Evolutionary conservation across 2,113 vertebrate genomes (phyloP).

Genomic region (Ciconia boyciana): DNA sequence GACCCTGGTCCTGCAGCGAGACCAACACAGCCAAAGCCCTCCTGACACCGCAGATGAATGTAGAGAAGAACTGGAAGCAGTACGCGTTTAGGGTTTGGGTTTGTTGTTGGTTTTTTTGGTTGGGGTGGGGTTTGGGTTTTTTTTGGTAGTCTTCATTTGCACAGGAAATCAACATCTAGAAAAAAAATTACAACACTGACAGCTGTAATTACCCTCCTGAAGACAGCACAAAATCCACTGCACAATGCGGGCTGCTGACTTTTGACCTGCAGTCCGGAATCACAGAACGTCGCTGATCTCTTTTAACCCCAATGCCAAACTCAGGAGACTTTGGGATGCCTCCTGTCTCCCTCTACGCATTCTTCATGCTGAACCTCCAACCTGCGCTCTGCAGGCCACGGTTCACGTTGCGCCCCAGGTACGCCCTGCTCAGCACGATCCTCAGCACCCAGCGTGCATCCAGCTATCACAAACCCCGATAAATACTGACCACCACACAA

Average conservation of each 20-base stretch:
- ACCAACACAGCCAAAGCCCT: not conserved
- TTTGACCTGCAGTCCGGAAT: not conserved
- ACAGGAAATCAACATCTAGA: not conserved
- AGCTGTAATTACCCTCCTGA: not conserved
- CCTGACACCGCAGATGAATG: too few relatives aligned
- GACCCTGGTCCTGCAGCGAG: not conserved
- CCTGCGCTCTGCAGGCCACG: not conserved
- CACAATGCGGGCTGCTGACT: not conserved
- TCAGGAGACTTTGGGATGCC: not conserved
- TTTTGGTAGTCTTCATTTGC: not conserved
- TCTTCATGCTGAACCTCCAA: not conserved
- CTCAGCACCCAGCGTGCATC: too few relatives aligned
- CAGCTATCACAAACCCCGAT: not conserved
- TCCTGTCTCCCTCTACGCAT: not conserved
- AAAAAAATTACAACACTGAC: not conserved
- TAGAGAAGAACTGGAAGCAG: not conserved
- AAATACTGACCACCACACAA: not conserved
- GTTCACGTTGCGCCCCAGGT: fast-evolving
- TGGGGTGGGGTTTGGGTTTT: too few relatives aligned
- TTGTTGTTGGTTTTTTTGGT: too few relatives aligned
- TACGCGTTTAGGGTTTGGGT: fast-evolving
- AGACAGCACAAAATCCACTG: not conserved
- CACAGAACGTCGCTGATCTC: not conserved
- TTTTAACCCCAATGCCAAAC: not conserved
- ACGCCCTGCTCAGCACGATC: not conserved